Base-by-base conservation (phyloP, 2,113 vertebrate genomes). In the Phrynocephalus versicolor region DNA sequence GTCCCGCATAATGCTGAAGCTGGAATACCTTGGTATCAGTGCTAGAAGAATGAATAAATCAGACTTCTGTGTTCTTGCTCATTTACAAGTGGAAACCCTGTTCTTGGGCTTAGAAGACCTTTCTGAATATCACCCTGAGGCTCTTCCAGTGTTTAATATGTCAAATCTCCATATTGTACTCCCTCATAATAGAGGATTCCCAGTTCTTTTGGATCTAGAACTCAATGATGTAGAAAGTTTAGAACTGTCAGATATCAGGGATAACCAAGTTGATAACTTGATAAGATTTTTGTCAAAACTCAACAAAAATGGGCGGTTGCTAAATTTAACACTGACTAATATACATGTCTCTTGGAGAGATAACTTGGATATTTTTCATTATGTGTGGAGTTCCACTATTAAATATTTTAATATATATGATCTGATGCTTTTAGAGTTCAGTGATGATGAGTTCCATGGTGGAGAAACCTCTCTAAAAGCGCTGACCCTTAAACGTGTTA, bases 21-120 rank as follows among this genome's bases (percentile, higher is more conserved):
- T 99, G 89, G 82, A 97, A 75, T 96, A 93, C 86, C 92, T 98
- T 72, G 96, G 95, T 27, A 39, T 99, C 86, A 97, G 96, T 89
- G 95, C 95, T 21, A 91, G 35, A 0, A 85, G 81, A 37, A 94
- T 98, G 81, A 88, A 82, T 41, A 91, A 79, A 19, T 90, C 93
- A 13, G 96, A 97, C 60, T 95, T 98, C 72, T 85, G 82, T 15
- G 93, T 88, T 18, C 93, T 98, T 37, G 62, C 82, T 71, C 81
- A 79, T 69, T 78, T 97, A 71, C 92, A 94, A 12, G 93, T 98
- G 23, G 84, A 33, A 1, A 93, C 86, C 4, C 84, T 98, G 67
- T 93, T 96, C 30, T 91, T 99, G 30, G 96, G 91, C 13, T 92
- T 98, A 57, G 90, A 94, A 88, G 85, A 93, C 1, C 57, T 93